These are phyloP conservation scores for Halocynthia roretzi DNA, from an alignment of 23 tunicate genomes.

Conservation along the genomic window DNA sequence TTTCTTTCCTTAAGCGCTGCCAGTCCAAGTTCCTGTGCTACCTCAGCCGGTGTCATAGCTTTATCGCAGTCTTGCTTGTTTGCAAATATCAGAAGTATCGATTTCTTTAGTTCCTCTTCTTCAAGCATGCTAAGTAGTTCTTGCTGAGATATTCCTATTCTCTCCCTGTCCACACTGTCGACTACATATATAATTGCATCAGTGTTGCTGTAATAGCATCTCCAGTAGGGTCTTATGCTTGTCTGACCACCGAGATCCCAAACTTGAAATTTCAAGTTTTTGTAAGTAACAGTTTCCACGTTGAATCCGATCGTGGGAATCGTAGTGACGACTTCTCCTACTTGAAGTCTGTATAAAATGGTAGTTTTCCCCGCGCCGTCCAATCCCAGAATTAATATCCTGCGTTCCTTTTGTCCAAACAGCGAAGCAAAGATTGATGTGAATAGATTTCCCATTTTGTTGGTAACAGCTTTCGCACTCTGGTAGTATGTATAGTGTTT, in stretches of 20 bases:
- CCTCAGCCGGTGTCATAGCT: conserved; percentile 87
- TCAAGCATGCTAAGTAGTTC: conserved; percentile 94
- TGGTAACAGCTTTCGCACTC: too few species aligned
- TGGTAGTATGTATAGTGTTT: too few species aligned
- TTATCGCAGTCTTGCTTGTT: conserved; percentile 97
- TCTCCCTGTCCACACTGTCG: conserved; percentile 91
- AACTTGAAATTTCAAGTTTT: conserved; percentile 98
- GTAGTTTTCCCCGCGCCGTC: conserved; percentile 99
- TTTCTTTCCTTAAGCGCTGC: conserved; percentile 71
- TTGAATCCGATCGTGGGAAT: conserved; percentile 99
- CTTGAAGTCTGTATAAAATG: conserved; percentile 90
- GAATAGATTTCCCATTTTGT: background rate
- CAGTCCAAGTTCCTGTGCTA: conserved; percentile 94
- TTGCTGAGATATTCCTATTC: conserved; percentile 94
- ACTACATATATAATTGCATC: conserved; percentile 99
- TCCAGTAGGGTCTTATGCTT: conserved; percentile 96
- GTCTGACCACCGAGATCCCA: conserved; percentile 99
- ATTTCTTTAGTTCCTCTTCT: conserved; percentile 97
- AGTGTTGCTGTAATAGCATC: conserved; percentile 99
- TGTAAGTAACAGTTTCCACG: conserved; percentile 93
- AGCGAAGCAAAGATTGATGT: conserved; percentile 45
- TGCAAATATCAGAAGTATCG: conserved; percentile 85
- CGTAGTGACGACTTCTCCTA: conserved; percentile 99
- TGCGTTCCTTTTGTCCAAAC: conserved; percentile 98
- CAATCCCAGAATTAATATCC: conserved; percentile 89